phyloP scores from a whole-genome alignment of 2,797 vertebrate genomes.

The Rhinichthys osculus region DNA sequence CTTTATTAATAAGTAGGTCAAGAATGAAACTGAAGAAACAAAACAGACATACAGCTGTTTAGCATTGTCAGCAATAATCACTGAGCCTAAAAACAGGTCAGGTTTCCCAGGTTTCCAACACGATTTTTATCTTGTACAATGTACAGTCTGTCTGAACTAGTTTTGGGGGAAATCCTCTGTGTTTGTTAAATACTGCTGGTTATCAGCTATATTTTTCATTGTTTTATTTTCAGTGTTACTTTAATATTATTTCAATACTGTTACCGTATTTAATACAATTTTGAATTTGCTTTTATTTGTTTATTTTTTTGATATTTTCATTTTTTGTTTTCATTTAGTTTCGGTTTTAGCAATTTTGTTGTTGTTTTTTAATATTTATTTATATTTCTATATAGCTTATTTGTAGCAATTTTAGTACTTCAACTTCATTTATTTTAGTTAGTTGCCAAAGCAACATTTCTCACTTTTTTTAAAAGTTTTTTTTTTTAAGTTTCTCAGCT shows the following conservation, averaged over 20 bases:
- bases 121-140: background rate
- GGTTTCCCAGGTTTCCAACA: background rate
- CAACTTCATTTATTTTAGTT: background rate
- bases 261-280: background rate
- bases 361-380: too few species aligned
- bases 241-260: background rate
- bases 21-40: background rate
- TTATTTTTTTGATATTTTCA: background rate
- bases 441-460: too few species aligned
- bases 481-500: background rate
- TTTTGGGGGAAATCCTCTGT: background rate
- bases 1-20: conserved; percentile 34
- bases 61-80: conserved; percentile 13
- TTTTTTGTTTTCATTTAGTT: background rate
- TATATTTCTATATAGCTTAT: background rate
- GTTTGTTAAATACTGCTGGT: background rate
- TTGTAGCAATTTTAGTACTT: background rate
- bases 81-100: background rate
- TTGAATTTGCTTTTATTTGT: background rate
- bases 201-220: background rate
- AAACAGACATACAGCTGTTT: fast-evolving
- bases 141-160: background rate
- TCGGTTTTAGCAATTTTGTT: background rate
- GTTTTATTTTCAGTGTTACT: background rate
- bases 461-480: too few species aligned